phyloP scores from a whole-genome alignment of 2,888 invertebrate species.

The Aricia artaxerxes region DNA sequence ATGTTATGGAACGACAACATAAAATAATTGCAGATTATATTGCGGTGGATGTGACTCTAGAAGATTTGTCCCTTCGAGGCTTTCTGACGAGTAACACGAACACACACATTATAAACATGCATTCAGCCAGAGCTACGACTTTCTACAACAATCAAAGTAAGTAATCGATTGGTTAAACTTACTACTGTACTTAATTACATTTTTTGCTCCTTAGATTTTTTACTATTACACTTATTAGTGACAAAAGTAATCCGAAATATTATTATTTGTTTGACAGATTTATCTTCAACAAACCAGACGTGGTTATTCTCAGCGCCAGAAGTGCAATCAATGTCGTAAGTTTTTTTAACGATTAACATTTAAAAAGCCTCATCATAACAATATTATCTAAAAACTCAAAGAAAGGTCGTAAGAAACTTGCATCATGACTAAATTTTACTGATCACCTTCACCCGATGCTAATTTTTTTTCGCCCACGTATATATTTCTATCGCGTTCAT shows the following conservation, averaged over 20 bases:
- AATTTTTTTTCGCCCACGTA: too few species aligned
- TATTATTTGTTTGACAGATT: slow-evolving; percentile 46
- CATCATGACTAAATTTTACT: too few species aligned
- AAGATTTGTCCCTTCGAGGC: slow-evolving; percentile 69
- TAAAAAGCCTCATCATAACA: too few species aligned
- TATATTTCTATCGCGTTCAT: too few species aligned
- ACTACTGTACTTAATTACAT: not conserved
- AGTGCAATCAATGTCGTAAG: slow-evolving; percentile 56
- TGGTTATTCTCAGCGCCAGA: slow-evolving; percentile 71
- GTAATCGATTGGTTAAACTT: not conserved
- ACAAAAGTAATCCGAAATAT: not conserved
- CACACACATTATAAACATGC: slow-evolving; percentile 52
- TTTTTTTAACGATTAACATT: slow-evolving; percentile 32
- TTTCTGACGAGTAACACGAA: slow-evolving; percentile 52
- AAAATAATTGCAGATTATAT: slow-evolving; percentile 72
- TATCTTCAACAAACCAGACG: slow-evolving; percentile 54
- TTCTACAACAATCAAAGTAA: slow-evolving; percentile 47
- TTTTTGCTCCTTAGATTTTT: too few species aligned
- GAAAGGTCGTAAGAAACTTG: too few species aligned
- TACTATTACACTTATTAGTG: too few species aligned
- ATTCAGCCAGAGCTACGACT: slow-evolving; percentile 55
- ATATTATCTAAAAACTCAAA: too few species aligned
- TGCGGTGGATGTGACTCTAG: slow-evolving; percentile 82
- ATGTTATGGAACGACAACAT: too few species aligned
- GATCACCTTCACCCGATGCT: too few species aligned